Percentiles rank a stretch among this genome's conserved stretches.
phyloP scores from a whole-genome alignment of 2,797 vertebrate species.

The Margarornis squamiger region DNA sequence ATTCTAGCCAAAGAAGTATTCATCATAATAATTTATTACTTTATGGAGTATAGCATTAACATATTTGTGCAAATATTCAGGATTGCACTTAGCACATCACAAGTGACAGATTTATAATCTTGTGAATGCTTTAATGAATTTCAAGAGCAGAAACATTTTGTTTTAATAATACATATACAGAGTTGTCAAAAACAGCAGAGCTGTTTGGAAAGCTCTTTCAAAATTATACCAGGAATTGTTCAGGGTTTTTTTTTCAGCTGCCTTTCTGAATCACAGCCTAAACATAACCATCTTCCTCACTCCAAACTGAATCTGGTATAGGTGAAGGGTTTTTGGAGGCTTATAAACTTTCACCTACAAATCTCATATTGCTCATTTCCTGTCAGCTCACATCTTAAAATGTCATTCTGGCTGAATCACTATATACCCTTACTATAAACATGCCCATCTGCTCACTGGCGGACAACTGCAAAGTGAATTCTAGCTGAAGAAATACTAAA shows the following conservation, averaged over 20 bases:
- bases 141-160: background rate
- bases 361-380: slow-evolving; percentile 31
- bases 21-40: background rate
- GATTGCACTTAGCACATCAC: background rate
- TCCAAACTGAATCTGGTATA: slow-evolving; percentile 1
- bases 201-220: background rate
- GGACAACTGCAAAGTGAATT: slow-evolving; percentile 33
- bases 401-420: slow-evolving; percentile 34
- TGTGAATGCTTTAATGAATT: background rate
- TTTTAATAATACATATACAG: background rate
- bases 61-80: slow-evolving; percentile 5
- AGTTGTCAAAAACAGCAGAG: background rate
- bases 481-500: background rate
- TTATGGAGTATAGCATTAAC: background rate
- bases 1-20: background rate
- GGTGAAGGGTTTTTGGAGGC: background rate
- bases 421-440: slow-evolving; percentile 12
- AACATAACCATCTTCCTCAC: background rate
- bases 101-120: background rate
- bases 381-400: background rate
- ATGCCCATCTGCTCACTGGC: slow-evolving; percentile 34
- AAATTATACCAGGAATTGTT: background rate
- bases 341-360: slow-evolving; percentile 44
- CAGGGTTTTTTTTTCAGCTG: background rate
- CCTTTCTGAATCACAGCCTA: background rate